Evolutionary conservation across 2,888 invertebrate genomes (phyloP).

Genomic region (Monoplex corrugatus): DNA sequence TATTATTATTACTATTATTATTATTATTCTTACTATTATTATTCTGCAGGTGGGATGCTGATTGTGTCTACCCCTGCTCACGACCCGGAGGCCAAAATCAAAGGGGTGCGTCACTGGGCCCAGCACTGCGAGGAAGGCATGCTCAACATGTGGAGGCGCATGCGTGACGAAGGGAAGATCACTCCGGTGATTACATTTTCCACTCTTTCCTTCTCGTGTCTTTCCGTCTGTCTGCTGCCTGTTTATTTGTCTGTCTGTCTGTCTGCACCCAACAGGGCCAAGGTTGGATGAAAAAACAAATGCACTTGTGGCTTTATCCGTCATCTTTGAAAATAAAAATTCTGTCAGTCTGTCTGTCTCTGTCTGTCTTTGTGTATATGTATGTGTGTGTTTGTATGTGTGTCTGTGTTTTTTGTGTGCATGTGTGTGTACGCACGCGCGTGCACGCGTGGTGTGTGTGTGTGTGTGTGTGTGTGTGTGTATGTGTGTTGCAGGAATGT

Average conservation of each 20-base stretch:
- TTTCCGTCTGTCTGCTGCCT: no score
- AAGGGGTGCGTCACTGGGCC: constrained; percentile 11
- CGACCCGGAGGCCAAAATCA: neutral
- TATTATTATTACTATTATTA: no score
- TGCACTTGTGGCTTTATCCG: no score
- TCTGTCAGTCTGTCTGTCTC: neutral
- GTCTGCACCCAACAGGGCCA: neutral
- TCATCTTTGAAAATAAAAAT: no score
- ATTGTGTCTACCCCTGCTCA: constrained; percentile 21
- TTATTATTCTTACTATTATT: no score
- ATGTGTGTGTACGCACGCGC: neutral
- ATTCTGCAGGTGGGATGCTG: neutral
- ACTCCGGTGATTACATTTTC: neutral
- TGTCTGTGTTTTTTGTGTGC: neutral
- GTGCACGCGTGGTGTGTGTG: neutral
- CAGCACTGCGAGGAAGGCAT: constrained; percentile 31
- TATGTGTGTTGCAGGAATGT: no score
- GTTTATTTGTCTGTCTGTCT: neutral
- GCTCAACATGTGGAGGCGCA: constrained; percentile 32
- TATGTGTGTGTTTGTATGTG: neutral
- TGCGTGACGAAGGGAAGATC: constrained; percentile 25
- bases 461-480: no score
- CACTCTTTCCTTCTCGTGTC: neutral
- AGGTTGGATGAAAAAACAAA: no score
- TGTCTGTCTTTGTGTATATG: neutral